Conservation (phyloP, 1,140 invertebrate genomes). For the Lasioglossum baleicum region DNA sequence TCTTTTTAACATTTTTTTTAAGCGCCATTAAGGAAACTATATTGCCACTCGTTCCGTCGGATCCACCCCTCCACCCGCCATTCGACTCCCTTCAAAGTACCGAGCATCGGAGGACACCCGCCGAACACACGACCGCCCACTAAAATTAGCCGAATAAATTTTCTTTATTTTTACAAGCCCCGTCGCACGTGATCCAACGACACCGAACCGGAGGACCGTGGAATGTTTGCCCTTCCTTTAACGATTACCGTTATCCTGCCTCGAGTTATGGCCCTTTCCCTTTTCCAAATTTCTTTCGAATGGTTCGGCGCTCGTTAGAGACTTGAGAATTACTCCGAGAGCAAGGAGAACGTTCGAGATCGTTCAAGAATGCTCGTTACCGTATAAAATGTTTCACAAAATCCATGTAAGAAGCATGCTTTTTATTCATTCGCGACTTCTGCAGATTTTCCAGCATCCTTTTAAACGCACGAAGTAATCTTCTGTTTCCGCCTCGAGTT, state of each 20-base stretch:
- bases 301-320: background rate
- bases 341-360: no score
- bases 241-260: conserved; percentile 65
- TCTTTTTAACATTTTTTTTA: conserved; percentile 80
- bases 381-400: no score
- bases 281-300: background rate
- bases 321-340: no score
- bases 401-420: no score
- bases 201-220: background rate
- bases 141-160: conserved; percentile 79
- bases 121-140: conserved; percentile 59
- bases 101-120: conserved; percentile 47
- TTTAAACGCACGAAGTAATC: no score
- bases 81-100: no score
- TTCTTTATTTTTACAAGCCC: conserved; percentile 77
- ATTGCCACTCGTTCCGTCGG: conserved; percentile 74
- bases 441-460: no score
- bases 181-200: conserved; percentile 56
- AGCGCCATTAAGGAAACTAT: conserved; percentile 80
- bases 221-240: conserved; percentile 61
- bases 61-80: background rate
- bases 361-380: no score
- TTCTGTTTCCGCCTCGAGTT: no score
- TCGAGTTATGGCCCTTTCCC: conserved; percentile 2
- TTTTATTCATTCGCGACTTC: no score